A percentile compares a stretch with the other conserved stretches of the same genome.
Conservation (phyloP, 1,140 invertebrate genomes). For the Frieseomelitta varia region DNA sequence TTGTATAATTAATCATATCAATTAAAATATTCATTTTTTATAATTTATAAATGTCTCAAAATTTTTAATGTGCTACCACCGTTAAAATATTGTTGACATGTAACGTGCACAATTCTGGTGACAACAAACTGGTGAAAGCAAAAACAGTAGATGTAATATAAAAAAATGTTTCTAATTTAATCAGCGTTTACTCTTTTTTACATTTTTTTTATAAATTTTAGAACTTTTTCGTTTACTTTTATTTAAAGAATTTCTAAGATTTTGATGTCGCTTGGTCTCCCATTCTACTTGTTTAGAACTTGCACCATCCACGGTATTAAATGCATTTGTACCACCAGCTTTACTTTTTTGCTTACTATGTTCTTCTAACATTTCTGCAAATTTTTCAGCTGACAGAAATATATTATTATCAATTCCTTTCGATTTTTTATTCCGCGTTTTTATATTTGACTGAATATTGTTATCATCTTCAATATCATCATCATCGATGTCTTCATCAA, state of each 20-base stretch:
- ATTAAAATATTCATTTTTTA: constrained; percentile 22
- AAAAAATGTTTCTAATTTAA: constrained; percentile 35
- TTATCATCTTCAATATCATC: constrained; percentile 34
- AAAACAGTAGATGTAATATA: not conserved
- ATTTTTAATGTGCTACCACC: not conserved
- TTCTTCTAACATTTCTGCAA: constrained; percentile 87
- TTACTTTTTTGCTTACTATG: constrained; percentile 84
- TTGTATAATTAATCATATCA: constrained; percentile 12
- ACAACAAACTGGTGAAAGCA: not conserved
- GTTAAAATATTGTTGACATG: not conserved
- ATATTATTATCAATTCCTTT: constrained; percentile 72
- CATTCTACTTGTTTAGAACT: constrained; percentile 86
- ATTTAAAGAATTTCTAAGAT: constrained; percentile 61
- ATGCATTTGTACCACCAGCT: constrained; percentile 84
- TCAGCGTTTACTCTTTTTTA: constrained; percentile 67
- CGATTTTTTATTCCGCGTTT: constrained; percentile 44
- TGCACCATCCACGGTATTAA: constrained; percentile 86
- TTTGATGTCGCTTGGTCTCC: constrained; percentile 83
- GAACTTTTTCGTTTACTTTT: constrained; percentile 59
- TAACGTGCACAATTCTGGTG: not conserved
- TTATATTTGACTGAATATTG: constrained; percentile 22
- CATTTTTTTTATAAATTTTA: constrained; percentile 49
- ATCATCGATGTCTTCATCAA: constrained; percentile 56
- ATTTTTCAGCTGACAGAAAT: constrained; percentile 89
- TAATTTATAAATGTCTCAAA: constrained; percentile 3